Percentiles rank a stretch among this genome's conserved stretches.
Conservation (phyloP, 2,113 vertebrate genomes). For the Halichoeres trimaculatus region DNA sequence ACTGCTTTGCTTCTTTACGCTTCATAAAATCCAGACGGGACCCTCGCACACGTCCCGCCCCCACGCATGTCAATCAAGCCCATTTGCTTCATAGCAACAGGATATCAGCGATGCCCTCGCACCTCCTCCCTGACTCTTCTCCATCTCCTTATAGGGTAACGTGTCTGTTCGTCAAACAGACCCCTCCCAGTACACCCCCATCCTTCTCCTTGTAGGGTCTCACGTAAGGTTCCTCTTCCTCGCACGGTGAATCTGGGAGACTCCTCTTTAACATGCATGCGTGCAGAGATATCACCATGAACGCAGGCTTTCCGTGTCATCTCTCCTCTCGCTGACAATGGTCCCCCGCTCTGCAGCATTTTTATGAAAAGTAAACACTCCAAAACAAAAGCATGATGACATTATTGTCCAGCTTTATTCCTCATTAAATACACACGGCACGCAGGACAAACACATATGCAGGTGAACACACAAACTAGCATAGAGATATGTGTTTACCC, state of each 20-base stretch:
- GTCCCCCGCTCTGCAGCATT: conserved; percentile 31
- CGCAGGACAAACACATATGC: conserved; percentile 50
- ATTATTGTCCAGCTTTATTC: conserved; percentile 44
- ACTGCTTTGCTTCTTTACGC: conserved; percentile 72
- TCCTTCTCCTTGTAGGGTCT: conserved; percentile 70
- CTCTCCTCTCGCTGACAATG: conserved; percentile 31
- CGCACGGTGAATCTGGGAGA: conserved; percentile 27
- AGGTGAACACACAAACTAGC: conserved; percentile 76
- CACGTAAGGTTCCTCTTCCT: conserved; percentile 25
- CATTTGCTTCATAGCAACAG: conserved; percentile 72
- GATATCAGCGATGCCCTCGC: conserved; percentile 35
- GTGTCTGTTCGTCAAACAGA: conserved; percentile 65
- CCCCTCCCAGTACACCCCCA: conserved; percentile 50
- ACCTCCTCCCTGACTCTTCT: conserved; percentile 55
- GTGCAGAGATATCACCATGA: conserved; percentile 20
- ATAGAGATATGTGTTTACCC: conserved; percentile 47
- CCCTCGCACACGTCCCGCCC: conserved; percentile 68
- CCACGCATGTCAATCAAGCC: conserved; percentile 73
- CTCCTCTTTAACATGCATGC: conserved; percentile 49
- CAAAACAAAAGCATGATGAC: conserved; percentile 60
- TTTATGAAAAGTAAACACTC: conserved; percentile 68
- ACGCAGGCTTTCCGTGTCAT: conserved; percentile 38
- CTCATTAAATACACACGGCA: conserved; percentile 29
- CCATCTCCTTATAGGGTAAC: conserved; percentile 79
- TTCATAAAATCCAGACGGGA: conserved; percentile 83